Evolutionary conservation across 2,113 vertebrate genomes (phyloP).

Genomic region (Nothocercus julius): DNA sequence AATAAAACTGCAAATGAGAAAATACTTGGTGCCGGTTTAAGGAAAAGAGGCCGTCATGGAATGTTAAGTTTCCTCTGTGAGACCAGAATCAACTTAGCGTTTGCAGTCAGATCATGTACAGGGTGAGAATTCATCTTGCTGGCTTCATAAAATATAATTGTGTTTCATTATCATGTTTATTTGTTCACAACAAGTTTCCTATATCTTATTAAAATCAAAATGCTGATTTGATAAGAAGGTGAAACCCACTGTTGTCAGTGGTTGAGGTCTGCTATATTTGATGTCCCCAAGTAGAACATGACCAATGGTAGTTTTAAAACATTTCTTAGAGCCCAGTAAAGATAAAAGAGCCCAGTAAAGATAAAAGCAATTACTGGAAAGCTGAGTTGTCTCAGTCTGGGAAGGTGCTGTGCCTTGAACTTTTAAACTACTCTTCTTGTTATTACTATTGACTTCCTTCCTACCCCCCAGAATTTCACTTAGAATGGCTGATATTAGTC

Average conservation of each 20-base stretch:
- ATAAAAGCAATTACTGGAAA: not conserved
- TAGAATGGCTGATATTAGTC: not conserved
- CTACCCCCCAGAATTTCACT: not conserved
- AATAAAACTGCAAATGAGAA: not conserved
- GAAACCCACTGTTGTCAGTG: not conserved
- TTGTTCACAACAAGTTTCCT: not conserved
- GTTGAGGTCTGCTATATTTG: not conserved
- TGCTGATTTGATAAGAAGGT: not conserved
- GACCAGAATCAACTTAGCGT: not conserved
- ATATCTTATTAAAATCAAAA: not conserved
- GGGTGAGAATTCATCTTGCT: not conserved
- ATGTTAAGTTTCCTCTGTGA: not conserved
- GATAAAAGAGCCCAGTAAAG: not conserved
- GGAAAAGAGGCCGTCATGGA: not conserved
- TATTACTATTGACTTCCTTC: not conserved
- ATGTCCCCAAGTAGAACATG: accelerated
- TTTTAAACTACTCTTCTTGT: not conserved
- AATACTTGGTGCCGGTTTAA: not conserved
- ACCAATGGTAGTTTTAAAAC: not conserved
- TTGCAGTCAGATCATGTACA: not conserved
- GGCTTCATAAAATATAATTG: not conserved
- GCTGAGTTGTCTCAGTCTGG: not conserved
- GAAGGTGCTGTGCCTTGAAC: not conserved
- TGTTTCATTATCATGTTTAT: not conserved
- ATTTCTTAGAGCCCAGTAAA: not conserved